Evolutionary conservation across 2,888 invertebrate species (phyloP), one percentile per base, ranked within the genome.

Genomic region (Papilio demoleus): DNA sequence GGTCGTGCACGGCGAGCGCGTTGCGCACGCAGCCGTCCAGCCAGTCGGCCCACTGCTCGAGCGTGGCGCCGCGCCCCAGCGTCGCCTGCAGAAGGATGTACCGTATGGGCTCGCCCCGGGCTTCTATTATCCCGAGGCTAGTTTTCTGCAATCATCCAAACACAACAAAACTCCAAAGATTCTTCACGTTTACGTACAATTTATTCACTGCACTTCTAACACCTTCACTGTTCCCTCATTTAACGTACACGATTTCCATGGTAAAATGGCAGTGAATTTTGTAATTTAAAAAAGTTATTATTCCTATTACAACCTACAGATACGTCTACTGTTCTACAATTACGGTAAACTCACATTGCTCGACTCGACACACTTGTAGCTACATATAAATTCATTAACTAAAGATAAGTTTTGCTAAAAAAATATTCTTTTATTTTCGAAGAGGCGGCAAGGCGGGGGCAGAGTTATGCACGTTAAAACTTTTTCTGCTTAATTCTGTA

Each of bases 41-140:
- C 99, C 99, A 99, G 64, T 95, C 94, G 31, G 99, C 99, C 99
- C 99, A 99, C 86, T 99, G 97, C 87, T 99, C 99, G 76, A 99
- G 93, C 1, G 97, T 96, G 78, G 97, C 97, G 87, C 98, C 98
- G 81, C 98, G 97, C 71, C 97, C 97, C 61, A 98, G 90, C 0
- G 97, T 97, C n/a, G 96, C 94, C 88, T 90, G 79, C 45, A 70
- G 66, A 31, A 66, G 53, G 53, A 53, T 53, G 22, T 60, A 38
- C 36, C 40, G 60, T 38, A 62, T 62, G 40, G 61, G 61, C 40
- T 42, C 42, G 6, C 53, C 53, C 14, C 53, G 53, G 17, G 53
- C 53, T 9, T 53, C 53, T n/a, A 53, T 53, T 31, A 53, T 53
- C n/a, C 53, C 53, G 5, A 38, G 42, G 45, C 38, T 31, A 17